phyloP scores from a whole-genome alignment of 2,888 invertebrate genomes.

The Herminia tarsipennalis region DNA sequence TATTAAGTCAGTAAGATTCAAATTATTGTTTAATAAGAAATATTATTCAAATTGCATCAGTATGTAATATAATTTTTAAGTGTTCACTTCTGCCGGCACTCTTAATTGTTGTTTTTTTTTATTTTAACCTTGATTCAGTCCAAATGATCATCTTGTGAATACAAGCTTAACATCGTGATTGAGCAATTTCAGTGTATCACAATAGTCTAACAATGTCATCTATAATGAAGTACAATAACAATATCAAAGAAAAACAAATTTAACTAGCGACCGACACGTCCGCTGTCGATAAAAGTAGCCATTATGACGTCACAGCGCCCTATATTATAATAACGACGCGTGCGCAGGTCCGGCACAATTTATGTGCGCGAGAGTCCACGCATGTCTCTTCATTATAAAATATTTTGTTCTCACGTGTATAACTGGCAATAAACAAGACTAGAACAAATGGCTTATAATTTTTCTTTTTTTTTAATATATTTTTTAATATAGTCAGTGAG shows the following conservation, averaged over 20 bases:
- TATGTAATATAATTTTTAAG: no score
- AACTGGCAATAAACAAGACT: constrained; percentile 1
- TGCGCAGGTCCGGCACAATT: constrained; percentile 34
- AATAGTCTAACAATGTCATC: constrained; percentile 12
- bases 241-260: constrained; percentile 20
- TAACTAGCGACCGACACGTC: constrained; percentile 10
- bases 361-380: constrained; percentile 18
- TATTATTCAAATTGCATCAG: no score
- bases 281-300: constrained; percentile 17
- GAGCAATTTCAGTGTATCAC: no score
- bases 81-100: no score
- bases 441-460: constrained; percentile 4
- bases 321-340: constrained; percentile 39
- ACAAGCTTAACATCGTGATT: no score
- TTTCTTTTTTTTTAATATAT: not conserved
- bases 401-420: constrained; percentile 1
- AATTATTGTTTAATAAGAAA: no score
- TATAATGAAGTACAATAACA: not conserved
- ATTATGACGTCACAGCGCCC: constrained; percentile 37
- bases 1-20: no score
- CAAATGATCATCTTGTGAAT: no score
- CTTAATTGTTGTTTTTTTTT: no score
- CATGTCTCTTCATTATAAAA: constrained; percentile 5
- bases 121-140: no score
- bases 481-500: not conserved